Evolutionary conservation across 2,113 vertebrate genomes (phyloP), one percentile per base, ranked within the genome.

Genomic region (Rousettus leschenaultii): DNA sequence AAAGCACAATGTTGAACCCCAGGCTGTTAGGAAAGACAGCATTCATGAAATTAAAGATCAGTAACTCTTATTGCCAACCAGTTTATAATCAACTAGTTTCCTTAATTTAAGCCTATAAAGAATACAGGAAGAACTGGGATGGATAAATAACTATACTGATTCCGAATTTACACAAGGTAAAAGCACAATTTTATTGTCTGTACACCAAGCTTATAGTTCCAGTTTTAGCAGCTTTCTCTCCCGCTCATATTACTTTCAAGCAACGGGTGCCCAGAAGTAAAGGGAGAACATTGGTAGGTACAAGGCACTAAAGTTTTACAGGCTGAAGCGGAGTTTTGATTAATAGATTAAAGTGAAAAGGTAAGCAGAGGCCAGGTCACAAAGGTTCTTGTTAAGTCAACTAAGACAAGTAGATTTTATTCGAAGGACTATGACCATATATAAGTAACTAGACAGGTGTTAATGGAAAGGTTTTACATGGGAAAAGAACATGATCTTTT

Each of bases 1-100:
- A 99, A 74, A 99, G 98, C 88, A 99, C 94, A 15, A 99, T 98
- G 96, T 99, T 99, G 98, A 99, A 99, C 15, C 99, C 99, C 97
- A 99, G 98, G 97, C 99, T 98, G 97, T 90, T 93, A 89, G 80
- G 96, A 97, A 94, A 90, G 55, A 78, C n/a, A 89, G 14, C 97
- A 97, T 86, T 97, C n/a, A 95, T 1, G 7, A 40, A 94, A 97
- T 97, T 86, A 97, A 86, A 96, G 33, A 80, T 97, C 24, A 93
- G 51, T 43, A 92, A 11, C 48, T 95, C 40, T 70, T n/a, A 82
- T 14, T 91, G 9, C 28, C 11, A 74, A 89, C 55, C 4, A 30
- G 59, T 88, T 95, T 55, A 90, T 87, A 71, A 91, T 73, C 18
- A 93, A 68, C 15, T 59, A 74, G 43, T 92, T 68, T 87, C 57